Percentiles rank a stretch among this genome's conserved stretches.
These are phyloP conservation scores for Epizoanthus rinbou DNA, from an alignment of 92 coral and sea anemone genomes.

Conservation along the genomic window DNA sequence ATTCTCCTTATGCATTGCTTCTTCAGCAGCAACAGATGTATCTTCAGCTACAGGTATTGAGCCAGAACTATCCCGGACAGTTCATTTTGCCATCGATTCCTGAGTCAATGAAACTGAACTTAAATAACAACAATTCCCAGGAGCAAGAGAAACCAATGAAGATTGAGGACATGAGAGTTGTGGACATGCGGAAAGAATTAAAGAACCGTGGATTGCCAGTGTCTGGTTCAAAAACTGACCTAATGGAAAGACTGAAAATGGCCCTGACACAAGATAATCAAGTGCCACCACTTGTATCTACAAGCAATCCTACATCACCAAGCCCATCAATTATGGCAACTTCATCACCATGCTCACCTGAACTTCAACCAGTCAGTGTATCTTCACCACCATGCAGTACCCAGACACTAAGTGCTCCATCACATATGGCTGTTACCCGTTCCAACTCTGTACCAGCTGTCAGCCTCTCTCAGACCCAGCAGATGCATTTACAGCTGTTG, in stretches of 20 bases:
- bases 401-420: conserved; percentile 32
- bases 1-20: conserved; percentile 95
- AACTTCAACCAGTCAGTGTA: conserved; percentile 24
- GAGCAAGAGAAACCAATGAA: conserved; percentile 84
- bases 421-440: conserved; percentile 23
- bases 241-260: conserved; percentile 84
- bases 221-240: conserved; percentile 93
- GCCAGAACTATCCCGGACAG: conserved; percentile 94
- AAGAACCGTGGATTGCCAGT: conserved; percentile 96
- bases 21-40: conserved; percentile 95
- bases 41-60: conserved; percentile 90
- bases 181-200: conserved; percentile 94
- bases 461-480: conserved; percentile 58
- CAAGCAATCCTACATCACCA: conserved; percentile 49
- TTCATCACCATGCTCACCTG: conserved; percentile 35
- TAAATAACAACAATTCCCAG: conserved; percentile 57
- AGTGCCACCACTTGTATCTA: conserved; percentile 35
- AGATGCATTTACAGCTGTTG: conserved; percentile 78
- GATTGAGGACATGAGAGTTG: conserved; percentile 97
- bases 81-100: conserved; percentile 86
- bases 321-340: conserved; percentile 45
- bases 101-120: conserved; percentile 60
- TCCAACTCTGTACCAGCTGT: conserved; percentile 77
- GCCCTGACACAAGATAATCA: conserved; percentile 52
- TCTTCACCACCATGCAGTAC: conserved; percentile 46